phyloP scores from a whole-genome alignment of 2,797 vertebrate species.

The Peromyscus melanophrys region DNA sequence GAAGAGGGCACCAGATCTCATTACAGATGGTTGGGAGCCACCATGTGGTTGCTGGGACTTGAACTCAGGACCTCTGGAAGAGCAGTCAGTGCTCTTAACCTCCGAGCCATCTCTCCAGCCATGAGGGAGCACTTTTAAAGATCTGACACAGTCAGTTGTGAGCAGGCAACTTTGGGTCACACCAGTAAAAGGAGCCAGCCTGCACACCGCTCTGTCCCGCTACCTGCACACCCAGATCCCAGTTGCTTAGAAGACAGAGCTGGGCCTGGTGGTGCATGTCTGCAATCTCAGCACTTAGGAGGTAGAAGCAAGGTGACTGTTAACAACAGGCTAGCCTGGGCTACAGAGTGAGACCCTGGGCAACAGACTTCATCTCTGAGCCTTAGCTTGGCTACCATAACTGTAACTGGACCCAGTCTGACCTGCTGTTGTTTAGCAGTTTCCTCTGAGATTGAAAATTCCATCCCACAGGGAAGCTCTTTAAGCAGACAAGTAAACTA shows the following conservation, averaged over 20 bases:
- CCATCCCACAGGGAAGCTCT: not conserved
- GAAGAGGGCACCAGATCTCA: too few relatives aligned
- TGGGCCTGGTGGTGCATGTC: not conserved
- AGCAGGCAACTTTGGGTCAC: not conserved
- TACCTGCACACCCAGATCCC: not conserved
- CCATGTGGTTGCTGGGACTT: too few relatives aligned
- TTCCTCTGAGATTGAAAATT: not conserved
- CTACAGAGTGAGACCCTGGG: too few relatives aligned
- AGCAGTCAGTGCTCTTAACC: too few relatives aligned
- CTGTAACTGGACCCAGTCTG: not conserved
- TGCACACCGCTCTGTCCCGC: fast-evolving
- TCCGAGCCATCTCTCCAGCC: too few relatives aligned
- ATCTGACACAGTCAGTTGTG: not conserved
- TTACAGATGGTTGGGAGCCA: too few relatives aligned
- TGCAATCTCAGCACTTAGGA: not conserved
- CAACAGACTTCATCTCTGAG: not conserved
- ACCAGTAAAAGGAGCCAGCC: not conserved
- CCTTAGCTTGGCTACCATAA: not conserved
- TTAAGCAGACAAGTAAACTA: not conserved
- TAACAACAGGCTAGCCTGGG: not conserved
- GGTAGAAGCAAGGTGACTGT: not conserved
- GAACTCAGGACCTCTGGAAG: too few relatives aligned
- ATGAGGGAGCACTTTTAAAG: fast-evolving
- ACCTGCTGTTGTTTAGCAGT: not conserved
- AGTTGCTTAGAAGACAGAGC: not conserved